Percentiles rank a stretch among this genome's conserved stretches.
phyloP scores from a whole-genome alignment of 1,140 invertebrate species.

The Zaprionus ornatus region DNA sequence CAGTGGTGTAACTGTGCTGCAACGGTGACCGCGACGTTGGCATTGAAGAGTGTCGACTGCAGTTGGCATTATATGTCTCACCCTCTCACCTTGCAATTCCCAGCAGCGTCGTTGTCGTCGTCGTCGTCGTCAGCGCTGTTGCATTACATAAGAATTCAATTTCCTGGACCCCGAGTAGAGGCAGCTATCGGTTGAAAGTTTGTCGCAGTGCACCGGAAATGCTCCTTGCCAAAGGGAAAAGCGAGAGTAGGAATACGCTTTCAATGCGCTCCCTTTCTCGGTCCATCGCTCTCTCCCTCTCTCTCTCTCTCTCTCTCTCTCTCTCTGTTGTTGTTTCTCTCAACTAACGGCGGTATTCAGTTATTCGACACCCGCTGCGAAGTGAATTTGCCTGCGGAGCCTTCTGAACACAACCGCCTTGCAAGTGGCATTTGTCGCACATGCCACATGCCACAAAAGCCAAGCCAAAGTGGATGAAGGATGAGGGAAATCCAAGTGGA shows the following conservation, averaged over 20 bases:
- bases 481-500: not conserved
- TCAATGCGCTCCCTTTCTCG: not conserved
- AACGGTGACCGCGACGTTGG: not conserved
- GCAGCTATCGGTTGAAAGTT: constrained; percentile 3
- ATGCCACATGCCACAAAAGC: not conserved
- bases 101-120: not conserved
- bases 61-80: constrained; percentile 3
- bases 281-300: too few species aligned
- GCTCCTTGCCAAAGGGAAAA: constrained; percentile 30
- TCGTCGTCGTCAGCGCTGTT: constrained; percentile 6
- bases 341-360: constrained; percentile 17
- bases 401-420: not conserved
- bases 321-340: too few species aligned
- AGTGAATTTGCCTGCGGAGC: not conserved
- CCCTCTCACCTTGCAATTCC: not conserved
- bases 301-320: too few species aligned
- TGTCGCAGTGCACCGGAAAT: constrained; percentile 43
- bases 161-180: constrained; percentile 43
- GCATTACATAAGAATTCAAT: constrained; percentile 65
- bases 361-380: not conserved
- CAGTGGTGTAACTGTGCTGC: not conserved
- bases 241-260: not conserved
- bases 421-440: not conserved
- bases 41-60: constrained; percentile 4
- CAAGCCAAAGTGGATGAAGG: not conserved